Percentiles rank a stretch among this genome's conserved stretches.
phyloP scores from a whole-genome alignment of 30 jellyfish, hydroid and myxozoan genomes.

The Sanderia malayensis region DNA sequence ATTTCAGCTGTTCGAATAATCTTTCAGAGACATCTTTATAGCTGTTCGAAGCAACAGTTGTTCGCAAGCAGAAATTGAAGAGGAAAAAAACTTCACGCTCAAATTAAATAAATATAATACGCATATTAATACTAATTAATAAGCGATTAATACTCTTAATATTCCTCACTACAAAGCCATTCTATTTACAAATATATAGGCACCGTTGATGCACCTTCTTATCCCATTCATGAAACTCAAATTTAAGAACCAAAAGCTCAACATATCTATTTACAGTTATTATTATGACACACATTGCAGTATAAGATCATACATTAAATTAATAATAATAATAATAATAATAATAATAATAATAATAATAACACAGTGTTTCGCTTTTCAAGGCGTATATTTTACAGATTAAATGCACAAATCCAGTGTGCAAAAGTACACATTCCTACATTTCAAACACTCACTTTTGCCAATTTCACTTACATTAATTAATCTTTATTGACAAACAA shows the following conservation, averaged over 20 bases:
- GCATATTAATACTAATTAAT: too few species aligned
- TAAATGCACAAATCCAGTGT: not conserved
- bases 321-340: too few species aligned
- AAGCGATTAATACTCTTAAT: too few species aligned
- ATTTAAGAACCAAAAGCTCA: not conserved
- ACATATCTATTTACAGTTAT: not conserved
- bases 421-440: not conserved
- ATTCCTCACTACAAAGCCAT: not conserved
- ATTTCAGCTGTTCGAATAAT: too few species aligned
- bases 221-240: constrained; percentile 10
- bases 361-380: not conserved
- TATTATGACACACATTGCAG: not conserved
- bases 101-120: too few species aligned
- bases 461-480: too few species aligned
- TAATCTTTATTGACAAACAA: too few species aligned
- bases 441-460: not conserved
- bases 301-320: constrained; percentile 8
- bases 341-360: too few species aligned
- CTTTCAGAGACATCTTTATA: too few species aligned
- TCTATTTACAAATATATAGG: not conserved
- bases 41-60: too few species aligned
- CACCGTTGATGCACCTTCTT: constrained; percentile 12
- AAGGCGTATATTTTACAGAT: not conserved
- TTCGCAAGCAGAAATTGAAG: too few species aligned
- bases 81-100: too few species aligned